Conservation (phyloP, 2,797 vertebrate species). For the Otolemur crassicaudatus region DNA sequence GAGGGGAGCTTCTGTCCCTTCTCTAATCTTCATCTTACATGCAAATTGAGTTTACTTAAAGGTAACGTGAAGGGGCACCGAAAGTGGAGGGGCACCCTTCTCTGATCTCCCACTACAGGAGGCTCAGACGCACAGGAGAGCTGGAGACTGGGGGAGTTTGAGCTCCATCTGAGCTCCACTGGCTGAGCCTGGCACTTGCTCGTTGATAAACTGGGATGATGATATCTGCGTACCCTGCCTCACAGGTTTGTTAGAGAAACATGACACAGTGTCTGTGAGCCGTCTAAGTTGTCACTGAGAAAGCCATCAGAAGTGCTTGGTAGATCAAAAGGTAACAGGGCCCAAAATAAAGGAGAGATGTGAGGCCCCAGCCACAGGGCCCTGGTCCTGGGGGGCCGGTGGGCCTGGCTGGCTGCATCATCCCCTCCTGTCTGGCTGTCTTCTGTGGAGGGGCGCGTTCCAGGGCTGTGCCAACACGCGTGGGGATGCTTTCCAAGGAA, state of each 20-base stretch:
- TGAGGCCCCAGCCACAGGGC: background rate
- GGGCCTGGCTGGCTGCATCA: background rate
- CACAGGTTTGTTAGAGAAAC: background rate
- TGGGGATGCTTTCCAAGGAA: background rate
- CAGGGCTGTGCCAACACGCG: background rate
- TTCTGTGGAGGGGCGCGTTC: background rate
- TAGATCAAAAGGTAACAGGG: background rate
- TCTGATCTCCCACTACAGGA: background rate
- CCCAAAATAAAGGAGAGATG: background rate
- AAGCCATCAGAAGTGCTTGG: background rate
- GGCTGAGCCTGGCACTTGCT: background rate
- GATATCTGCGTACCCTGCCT: background rate
- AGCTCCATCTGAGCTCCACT: background rate
- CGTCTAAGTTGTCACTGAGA: background rate
- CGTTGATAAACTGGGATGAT: background rate
- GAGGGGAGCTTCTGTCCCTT: background rate
- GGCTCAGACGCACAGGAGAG: background rate
- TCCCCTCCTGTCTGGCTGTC: too few relatives aligned
- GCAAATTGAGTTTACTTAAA: background rate
- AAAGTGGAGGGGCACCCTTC: background rate
- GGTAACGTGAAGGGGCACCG: background rate
- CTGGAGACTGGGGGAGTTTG: background rate
- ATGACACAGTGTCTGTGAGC: background rate
- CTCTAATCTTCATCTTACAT: background rate
- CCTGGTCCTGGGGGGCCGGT: background rate